Evolutionary conservation across 2,113 vertebrate genomes (phyloP).

Genomic region (Rhinopomastus cyanomelas): DNA sequence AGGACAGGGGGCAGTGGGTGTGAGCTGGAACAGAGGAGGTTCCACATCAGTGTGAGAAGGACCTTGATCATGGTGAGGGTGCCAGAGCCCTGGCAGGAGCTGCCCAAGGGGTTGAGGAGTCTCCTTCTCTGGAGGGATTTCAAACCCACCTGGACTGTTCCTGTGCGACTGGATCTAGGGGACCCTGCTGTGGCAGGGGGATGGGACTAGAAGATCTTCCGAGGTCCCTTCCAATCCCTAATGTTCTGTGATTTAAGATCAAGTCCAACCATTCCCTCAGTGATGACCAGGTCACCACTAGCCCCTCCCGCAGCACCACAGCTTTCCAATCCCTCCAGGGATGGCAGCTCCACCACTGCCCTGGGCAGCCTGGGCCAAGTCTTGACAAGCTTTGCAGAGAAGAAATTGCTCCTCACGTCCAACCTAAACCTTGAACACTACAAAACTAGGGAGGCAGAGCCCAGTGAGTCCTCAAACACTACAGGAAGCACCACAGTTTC

Average conservation of each 20-base stretch:
- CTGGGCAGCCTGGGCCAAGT: neutral
- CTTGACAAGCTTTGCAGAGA: neutral
- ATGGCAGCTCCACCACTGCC: neutral
- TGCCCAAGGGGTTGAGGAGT: too few relatives aligned
- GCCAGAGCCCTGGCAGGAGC: too few relatives aligned
- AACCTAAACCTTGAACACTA: neutral
- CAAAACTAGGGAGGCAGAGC: neutral
- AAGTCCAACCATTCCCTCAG: neutral
- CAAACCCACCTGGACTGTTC: too few relatives aligned
- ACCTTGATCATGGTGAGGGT: too few relatives aligned
- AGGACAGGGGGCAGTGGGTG: too few relatives aligned
- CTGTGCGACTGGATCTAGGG: too few relatives aligned
- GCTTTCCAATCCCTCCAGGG: neutral
- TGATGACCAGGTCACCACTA: neutral
- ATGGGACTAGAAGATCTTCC: too few relatives aligned
- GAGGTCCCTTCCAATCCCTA: neutral
- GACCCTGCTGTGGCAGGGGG: too few relatives aligned
- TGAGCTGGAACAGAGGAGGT: too few relatives aligned
- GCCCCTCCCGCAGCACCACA: accelerated
- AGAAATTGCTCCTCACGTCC: neutral
- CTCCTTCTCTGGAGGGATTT: too few relatives aligned
- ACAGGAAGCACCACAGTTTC: neutral
- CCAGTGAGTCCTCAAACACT: neutral
- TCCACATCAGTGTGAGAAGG: too few relatives aligned
- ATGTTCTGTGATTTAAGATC: neutral